Percentiles rank a stretch among this genome's conserved stretches.
Evolutionary conservation across 1,140 invertebrate species (phyloP).

Genomic region (Drosophila sp.): DNA sequence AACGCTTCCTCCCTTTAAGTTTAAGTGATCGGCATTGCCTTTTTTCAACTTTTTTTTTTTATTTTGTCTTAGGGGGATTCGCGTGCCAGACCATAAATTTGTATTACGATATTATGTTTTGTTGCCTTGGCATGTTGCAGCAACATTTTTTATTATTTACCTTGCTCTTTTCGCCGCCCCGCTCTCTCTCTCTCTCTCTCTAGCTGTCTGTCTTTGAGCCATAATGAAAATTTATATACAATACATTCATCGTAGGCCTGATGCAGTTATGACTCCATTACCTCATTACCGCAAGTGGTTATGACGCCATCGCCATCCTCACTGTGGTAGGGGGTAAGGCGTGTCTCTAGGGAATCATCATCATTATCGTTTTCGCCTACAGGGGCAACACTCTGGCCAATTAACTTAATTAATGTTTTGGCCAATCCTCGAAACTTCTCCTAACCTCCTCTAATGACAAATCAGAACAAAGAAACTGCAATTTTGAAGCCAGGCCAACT

Average conservation of each 20-base stretch:
- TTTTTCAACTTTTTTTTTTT: slow-evolving; percentile 7
- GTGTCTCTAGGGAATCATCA: slow-evolving; percentile 43
- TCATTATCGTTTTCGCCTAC: not conserved
- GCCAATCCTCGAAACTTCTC: slow-evolving; percentile 45
- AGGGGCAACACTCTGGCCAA: slow-evolving; percentile 28
- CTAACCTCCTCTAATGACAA: slow-evolving; percentile 14
- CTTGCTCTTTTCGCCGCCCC: not conserved
- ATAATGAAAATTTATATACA: slow-evolving; percentile 38
- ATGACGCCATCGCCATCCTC: slow-evolving; percentile 46
- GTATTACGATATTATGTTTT: slow-evolving; percentile 47
- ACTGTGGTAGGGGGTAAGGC: slow-evolving; percentile 1
- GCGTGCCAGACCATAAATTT: slow-evolving; percentile 53
- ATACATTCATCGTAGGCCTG: not conserved
- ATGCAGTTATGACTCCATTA: slow-evolving; percentile 46
- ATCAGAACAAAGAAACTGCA: slow-evolving; percentile 4
- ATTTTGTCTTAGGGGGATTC: slow-evolving; percentile 41
- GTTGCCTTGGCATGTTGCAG: slow-evolving; percentile 45
- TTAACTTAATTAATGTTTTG: slow-evolving; percentile 54
- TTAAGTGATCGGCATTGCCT: slow-evolving; percentile 9
- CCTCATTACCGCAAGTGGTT: slow-evolving; percentile 33
- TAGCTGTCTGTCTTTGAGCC: slow-evolving; percentile 12
- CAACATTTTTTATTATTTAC: slow-evolving; percentile 33
- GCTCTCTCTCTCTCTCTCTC: slow-evolving; percentile 26
- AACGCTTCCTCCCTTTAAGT: slow-evolving; percentile 28
- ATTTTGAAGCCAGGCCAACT: slow-evolving; percentile 43